These are phyloP conservation scores for Periophthalmus magnuspinnatus DNA, from an alignment of 2,797 vertebrate genomes.

Conservation along the genomic window DNA sequence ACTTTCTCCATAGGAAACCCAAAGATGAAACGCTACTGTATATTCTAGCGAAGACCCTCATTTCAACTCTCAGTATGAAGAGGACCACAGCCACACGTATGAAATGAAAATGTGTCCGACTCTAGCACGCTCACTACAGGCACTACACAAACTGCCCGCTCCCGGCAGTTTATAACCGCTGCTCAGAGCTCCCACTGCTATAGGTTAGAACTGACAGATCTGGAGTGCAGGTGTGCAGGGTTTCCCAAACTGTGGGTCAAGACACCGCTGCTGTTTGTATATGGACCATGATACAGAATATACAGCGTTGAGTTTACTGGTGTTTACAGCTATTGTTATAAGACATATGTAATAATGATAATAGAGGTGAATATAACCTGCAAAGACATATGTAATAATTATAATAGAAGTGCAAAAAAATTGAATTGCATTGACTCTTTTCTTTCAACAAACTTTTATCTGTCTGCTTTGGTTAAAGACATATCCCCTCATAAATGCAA, in stretches of 20 bases:
- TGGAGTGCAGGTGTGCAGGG: slow-evolving; percentile 4
- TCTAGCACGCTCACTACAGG: not conserved
- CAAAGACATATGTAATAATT: no score
- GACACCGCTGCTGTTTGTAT: not conserved
- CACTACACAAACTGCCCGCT: not conserved
- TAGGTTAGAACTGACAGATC: slow-evolving; percentile 12
- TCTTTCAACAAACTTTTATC: not conserved
- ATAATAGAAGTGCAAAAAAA: not conserved
- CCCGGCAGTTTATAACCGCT: not conserved
- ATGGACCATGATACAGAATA: not conserved
- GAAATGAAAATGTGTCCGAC: slow-evolving; percentile 1
- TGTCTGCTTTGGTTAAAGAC: not conserved
- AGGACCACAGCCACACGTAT: not conserved
- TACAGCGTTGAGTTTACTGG: not conserved
- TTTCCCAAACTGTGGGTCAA: slow-evolving; percentile 8
- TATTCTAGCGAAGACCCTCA: not conserved
- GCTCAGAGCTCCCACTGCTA: slow-evolving; percentile 9
- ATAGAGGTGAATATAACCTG: not conserved
- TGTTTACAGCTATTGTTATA: not conserved
- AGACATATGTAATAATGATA: not conserved
- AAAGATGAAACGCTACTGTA: not conserved
- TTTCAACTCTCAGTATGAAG: not conserved
- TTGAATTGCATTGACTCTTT: not conserved
- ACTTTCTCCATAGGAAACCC: not conserved
- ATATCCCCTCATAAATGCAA: slow-evolving; percentile 1